Base-by-base conservation (phyloP, 2,797 vertebrate species). In the Tolypeutes matacus region DNA sequence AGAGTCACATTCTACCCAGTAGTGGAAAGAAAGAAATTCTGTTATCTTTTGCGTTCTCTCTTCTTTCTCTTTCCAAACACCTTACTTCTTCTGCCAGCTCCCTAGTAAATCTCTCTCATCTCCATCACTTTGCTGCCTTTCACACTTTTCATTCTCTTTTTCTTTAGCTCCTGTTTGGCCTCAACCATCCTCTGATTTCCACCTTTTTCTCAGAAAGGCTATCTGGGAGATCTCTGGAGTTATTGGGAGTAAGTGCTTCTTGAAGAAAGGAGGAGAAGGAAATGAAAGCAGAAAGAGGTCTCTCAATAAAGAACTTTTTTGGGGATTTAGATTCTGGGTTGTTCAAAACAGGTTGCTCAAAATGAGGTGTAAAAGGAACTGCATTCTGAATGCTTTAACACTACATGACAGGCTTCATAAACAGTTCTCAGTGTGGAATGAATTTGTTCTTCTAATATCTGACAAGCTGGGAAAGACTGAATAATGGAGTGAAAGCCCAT, bases 1-100 rank as follows among this genome's bases (percentile, higher is more conserved):
- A 92, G 73, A 65, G 88, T 67, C 81, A 65, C 39, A 97, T 96
- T 95, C 51, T 34, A 73, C 51, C 95, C 89, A 94, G 96, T 88
- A 96, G 97, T 84, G 64, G 96, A 96, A 97, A 92, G 0, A 0
- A 95, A 83, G 76, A 53, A 29, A 73, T 39, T 36, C 82, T 89
- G 17, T 39, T 78, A 23, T 49, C 64, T 76, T 25, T 67, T n/a
- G 25, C 31, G 14, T 67, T 42, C 56, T 36, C 70, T 39, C n/a
- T 69, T 62, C 23, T 36, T 3, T 27, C 20, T 21, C 53, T 46
- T 56, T 49, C 49, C 2, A 60, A 60, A 49, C 21, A n/a, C 73
- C 2, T 36, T 1, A 1, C 7, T 29, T 46, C 70, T 46, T 31
- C 60, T n/a, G 11, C 31, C 15, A 1, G 36, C 4, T 56, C 42